Base-by-base conservation (phyloP, 2,888 invertebrate genomes). In the Pyrgus malvae region DNA sequence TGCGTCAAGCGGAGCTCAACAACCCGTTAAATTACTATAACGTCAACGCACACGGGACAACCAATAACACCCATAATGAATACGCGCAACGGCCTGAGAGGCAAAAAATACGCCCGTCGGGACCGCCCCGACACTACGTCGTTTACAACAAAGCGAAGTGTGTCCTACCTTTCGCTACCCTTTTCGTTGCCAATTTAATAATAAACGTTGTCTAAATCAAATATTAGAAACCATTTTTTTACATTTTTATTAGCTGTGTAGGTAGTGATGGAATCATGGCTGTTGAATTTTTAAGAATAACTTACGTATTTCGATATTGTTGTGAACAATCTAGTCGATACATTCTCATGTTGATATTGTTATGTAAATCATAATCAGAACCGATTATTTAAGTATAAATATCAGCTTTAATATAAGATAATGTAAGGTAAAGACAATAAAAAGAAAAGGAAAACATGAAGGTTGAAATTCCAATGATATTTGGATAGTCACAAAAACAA, bases 261-360 rank as follows among this genome's bases (percentile, higher is more conserved):
- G 67, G 78, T 82, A 84, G 83, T 87, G 80, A 86, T 86, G 80
- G 75, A 80, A 83, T 78, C 67, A 84, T 88, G 89, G 88, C 89
- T 90, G 89, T 90, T 86, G 74, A 86, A 79, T 83, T 83, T 82
- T 74, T 80, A 83, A 72, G 66, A 70, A 57, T 70, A 66, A 78
- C 42, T 42, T 51, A 49, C 73, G 75, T 81, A 79, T 82, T 78
- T 76, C 72, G 78, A 78, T 75, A 76, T 85, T 84, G 81, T 88
- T 86, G 76, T 80, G 77, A 76, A 72, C 68, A 70, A 70, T 78
- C 78, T 56, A 59, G 51, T 55, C 37, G 69, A 71, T 70, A 67
- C 63, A 69, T 69, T 73, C 71, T 66, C 71, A 72, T 78, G 77
- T 83, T 82, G 75, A 76, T 65, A 76, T 76, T 83, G 74, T 76